These are phyloP conservation scores for Typhlichthys subterraneus DNA, from an alignment of 2,797 vertebrate species.

Conservation along the genomic window DNA sequence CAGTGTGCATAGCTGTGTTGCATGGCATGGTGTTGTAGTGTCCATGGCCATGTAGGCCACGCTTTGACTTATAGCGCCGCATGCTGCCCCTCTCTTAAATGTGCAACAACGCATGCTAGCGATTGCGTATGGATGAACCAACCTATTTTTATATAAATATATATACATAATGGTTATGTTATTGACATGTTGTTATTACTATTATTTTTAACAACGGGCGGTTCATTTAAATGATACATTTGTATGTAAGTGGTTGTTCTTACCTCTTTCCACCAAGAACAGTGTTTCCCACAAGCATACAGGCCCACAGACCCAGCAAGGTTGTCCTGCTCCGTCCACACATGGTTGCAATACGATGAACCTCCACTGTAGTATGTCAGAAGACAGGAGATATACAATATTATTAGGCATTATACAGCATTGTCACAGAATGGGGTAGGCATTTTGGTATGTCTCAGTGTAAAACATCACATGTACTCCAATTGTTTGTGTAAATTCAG, in stretches of 20 bases:
- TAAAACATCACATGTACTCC: no score
- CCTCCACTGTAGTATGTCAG: slow-evolving; percentile 77
- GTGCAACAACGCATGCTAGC: not conserved
- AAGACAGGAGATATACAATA: slow-evolving; percentile 19
- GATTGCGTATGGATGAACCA: no score
- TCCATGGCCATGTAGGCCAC: slow-evolving; percentile 1
- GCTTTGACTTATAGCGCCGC: not conserved
- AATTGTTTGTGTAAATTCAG: no score
- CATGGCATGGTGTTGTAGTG: not conserved
- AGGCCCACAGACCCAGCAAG: slow-evolving; percentile 87
- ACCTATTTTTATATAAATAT: not conserved
- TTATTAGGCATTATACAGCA: not conserved
- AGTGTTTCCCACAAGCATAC: slow-evolving; percentile 80
- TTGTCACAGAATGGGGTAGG: not conserved
- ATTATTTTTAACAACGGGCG: not conserved
- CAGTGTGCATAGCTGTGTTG: slow-evolving; percentile 5
- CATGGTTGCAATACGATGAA: slow-evolving; percentile 80
- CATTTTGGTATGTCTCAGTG: no score
- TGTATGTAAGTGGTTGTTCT: slow-evolving; percentile 25
- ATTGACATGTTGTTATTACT: not conserved
- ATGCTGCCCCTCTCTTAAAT: not conserved
- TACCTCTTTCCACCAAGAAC: slow-evolving; percentile 90
- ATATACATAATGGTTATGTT: no score
- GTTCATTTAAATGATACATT: not conserved
- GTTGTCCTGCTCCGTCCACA: slow-evolving; percentile 83